phyloP scores from a whole-genome alignment of 2,888 invertebrate genomes.

The Dorcus hopei region DNA sequence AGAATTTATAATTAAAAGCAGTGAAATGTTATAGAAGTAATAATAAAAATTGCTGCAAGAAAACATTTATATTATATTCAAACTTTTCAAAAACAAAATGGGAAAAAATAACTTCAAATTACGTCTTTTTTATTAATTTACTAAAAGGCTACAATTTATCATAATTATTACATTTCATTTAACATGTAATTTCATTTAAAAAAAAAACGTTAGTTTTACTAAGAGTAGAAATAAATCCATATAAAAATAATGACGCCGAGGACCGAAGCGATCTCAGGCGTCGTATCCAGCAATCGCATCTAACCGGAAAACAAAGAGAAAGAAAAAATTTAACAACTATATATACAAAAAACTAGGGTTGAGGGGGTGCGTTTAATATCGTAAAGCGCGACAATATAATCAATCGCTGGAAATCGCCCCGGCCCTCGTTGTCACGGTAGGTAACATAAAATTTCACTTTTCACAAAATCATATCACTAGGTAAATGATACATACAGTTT shows the following conservation, averaged over 20 bases:
- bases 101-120: too few species aligned
- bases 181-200: constrained; percentile 6
- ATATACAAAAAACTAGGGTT: background rate
- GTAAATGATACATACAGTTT: constrained; percentile 5
- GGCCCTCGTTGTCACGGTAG: constrained; percentile 4
- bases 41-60: too few species aligned
- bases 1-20: too few species aligned
- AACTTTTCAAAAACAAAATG: too few species aligned
- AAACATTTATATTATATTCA: too few species aligned
- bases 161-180: background rate
- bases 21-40: too few species aligned
- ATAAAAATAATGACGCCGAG: constrained; percentile 9
- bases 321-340: background rate
- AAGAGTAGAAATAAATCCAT: constrained; percentile 2
- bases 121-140: constrained; percentile 17
- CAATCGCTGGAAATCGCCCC: constrained; percentile 2
- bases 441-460: constrained; percentile 13
- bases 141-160: constrained; percentile 14
- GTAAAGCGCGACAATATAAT: background rate
- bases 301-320: background rate
- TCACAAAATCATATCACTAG: constrained; percentile 13
- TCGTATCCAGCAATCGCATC: background rate
- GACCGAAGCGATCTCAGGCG: constrained; percentile 8
- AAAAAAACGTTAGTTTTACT: constrained; percentile 12
- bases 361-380: background rate